Percentiles rank a stretch among this genome's conserved stretches.
phyloP scores from a whole-genome alignment of 2,888 invertebrate species.

The Amphiduros pacificus region DNA sequence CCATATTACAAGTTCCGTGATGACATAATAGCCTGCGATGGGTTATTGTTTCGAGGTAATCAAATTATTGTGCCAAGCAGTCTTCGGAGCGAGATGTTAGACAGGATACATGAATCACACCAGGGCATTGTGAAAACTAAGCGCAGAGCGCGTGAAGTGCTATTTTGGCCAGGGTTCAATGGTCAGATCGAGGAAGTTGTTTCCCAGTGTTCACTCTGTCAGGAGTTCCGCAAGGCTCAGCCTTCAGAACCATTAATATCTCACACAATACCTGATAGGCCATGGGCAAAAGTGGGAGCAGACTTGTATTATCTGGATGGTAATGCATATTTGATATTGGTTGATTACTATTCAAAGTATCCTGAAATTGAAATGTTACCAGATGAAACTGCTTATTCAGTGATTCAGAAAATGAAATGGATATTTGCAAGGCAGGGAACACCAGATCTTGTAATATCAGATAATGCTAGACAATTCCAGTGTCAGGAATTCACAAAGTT shows the following conservation, averaged over 20 bases:
- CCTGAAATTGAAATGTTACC: slow-evolving; percentile 9
- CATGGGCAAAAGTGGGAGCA: slow-evolving; percentile 16
- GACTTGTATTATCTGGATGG: slow-evolving; percentile 17
- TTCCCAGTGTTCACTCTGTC: slow-evolving; percentile 8
- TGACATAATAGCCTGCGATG: slow-evolving; percentile 6
- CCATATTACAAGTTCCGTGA: slow-evolving; percentile 21
- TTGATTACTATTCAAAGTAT: slow-evolving; percentile 16
- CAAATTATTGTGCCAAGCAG: slow-evolving; percentile 17
- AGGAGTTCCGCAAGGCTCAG: background rate
- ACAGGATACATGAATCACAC: slow-evolving; percentile 18
- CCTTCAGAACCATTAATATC: slow-evolving; percentile 20
- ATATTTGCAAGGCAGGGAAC: slow-evolving; percentile 30
- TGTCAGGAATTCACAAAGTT: slow-evolving; percentile 26
- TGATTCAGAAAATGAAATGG: slow-evolving; percentile 17
- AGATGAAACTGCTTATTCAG: slow-evolving; percentile 5
- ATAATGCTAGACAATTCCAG: too few species aligned
- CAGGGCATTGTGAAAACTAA: slow-evolving; percentile 18
- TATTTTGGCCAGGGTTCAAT: slow-evolving; percentile 29
- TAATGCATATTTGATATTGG: slow-evolving; percentile 17
- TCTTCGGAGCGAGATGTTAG: slow-evolving; percentile 9
- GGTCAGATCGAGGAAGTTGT: slow-evolving; percentile 22
- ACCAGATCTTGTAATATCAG: slow-evolving; percentile 23
- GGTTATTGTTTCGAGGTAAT: slow-evolving; percentile 16
- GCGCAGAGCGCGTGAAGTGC: slow-evolving; percentile 18
- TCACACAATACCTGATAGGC: slow-evolving; percentile 14